Conservation (phyloP, 2,113 vertebrate species). For the Psittacara wagleri region DNA sequence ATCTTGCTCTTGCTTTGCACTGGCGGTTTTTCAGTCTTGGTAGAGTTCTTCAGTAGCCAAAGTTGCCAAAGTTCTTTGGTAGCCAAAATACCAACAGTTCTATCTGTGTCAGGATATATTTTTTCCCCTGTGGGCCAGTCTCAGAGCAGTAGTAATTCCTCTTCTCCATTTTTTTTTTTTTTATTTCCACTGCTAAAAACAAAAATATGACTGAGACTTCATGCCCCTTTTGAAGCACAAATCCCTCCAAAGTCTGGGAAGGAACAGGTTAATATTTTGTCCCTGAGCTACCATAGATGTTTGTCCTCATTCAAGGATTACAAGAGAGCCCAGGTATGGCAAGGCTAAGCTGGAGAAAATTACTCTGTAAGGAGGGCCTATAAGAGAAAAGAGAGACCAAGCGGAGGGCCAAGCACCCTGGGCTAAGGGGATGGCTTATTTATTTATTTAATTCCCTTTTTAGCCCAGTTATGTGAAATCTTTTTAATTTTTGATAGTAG, state of each 20-base stretch:
- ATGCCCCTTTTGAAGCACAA: neutral
- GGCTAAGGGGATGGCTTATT: neutral
- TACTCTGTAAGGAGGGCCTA: neutral
- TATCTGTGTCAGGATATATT: neutral
- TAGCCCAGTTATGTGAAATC: neutral
- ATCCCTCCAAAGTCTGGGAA: neutral
- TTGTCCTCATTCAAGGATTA: neutral
- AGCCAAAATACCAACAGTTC: neutral
- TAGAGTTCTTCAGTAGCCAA: neutral
- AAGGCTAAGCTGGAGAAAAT: neutral
- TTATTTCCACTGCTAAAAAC: neutral
- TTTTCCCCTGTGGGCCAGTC: neutral
- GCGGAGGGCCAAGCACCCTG: neutral
- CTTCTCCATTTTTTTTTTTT: neutral
- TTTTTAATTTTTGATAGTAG: neutral
- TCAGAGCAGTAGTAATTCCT: neutral
- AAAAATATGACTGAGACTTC: neutral
- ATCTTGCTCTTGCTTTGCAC: neutral
- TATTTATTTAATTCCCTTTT: constrained; percentile 8
- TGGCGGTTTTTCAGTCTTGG: neutral
- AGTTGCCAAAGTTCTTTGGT: neutral
- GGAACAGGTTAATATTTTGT: neutral
- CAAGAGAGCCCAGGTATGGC: neutral
- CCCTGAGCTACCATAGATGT: neutral
- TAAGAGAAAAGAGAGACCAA: neutral